Evolutionary conservation across 2,888 invertebrate species (phyloP), one percentile per base, ranked within the genome.

Genomic region (Alloscopus bannaensis): DNA sequence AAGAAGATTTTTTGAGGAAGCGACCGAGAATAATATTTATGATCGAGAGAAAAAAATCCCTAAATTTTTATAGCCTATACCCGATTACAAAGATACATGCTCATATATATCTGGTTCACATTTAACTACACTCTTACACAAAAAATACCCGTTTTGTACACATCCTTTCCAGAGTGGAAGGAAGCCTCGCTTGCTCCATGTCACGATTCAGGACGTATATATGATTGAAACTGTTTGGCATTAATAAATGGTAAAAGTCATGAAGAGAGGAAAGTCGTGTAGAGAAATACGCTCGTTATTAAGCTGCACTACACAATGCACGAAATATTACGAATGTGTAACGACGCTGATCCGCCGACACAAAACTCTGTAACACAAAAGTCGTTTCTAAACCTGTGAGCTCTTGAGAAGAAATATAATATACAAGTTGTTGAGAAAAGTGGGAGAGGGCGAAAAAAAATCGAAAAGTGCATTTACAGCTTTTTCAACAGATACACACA

Each of bases 31-130:
- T 64, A 77, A 70, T 64, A 70, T 77, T 77, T 77, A 69, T 77
- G 77, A 70, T 64, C 47, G 70, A 77, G 52, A 45, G 62, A 69
- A 64, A 45, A 60, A 66, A 77, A 62, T 47, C 70, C 36, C 50
- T 11, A 62, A 62, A 70, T 50, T 69, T 76, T 77, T 77, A 77
- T 77, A 45, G 50, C 77, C 70, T 70, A 77, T 76, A 76, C 65
- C 45, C 26, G 42, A 65, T 42, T 31, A 26, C 22, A 71, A 62
- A 71, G n/a, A 71, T 71, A 62, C 60, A 62, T 47, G n/a, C n/a
- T n/a, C n/a, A n/a, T n/a, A n/a, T n/a, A n/a, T n/a, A n/a, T n/a
- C n/a, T n/a, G n/a, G n/a, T n/a, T n/a, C n/a, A n/a, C n/a, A n/a
- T n/a, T n/a, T n/a, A n/a, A n/a, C n/a, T n/a, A n/a, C n/a, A n/a